phyloP scores from a whole-genome alignment of 1,140 invertebrate genomes.

The Paracyclopina nana region DNA sequence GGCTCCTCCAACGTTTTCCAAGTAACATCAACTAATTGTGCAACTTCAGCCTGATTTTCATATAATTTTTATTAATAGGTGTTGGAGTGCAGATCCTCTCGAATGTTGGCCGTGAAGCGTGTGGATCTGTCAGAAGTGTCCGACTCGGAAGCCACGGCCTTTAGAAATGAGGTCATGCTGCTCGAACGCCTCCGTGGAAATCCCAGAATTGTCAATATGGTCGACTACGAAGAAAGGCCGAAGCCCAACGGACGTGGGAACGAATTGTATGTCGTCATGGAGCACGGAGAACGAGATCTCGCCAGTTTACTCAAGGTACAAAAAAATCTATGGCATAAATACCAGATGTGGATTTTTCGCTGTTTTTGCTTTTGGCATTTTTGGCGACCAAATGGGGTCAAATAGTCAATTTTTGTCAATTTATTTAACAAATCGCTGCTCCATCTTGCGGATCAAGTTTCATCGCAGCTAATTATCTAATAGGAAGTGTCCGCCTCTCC shows the following conservation, averaged over 20 bases:
- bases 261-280: constrained; percentile 62
- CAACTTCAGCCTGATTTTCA: background rate
- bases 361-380: too few species aligned
- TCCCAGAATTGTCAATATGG: constrained; percentile 58
- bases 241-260: too few species aligned
- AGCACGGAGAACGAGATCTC: constrained; percentile 77
- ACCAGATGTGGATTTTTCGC: too few species aligned
- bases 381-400: too few species aligned
- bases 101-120: constrained; percentile 42
- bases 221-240: constrained; percentile 41
- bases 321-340: too few species aligned
- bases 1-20: background rate
- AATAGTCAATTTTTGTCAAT: too few species aligned
- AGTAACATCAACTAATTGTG: background rate
- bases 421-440: too few species aligned
- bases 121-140: constrained; percentile 48
- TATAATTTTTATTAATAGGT: background rate
- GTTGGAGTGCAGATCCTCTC: constrained; percentile 17
- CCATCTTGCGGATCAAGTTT: constrained; percentile 18
- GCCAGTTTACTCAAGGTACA: constrained; percentile 48
- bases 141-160: constrained; percentile 46
- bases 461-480: constrained; percentile 15
- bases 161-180: constrained; percentile 72
- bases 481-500: constrained; percentile 30
- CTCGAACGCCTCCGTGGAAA: constrained; percentile 62